phyloP scores from a whole-genome alignment of 2,888 invertebrate species.

The Clistopyga incitator region DNA sequence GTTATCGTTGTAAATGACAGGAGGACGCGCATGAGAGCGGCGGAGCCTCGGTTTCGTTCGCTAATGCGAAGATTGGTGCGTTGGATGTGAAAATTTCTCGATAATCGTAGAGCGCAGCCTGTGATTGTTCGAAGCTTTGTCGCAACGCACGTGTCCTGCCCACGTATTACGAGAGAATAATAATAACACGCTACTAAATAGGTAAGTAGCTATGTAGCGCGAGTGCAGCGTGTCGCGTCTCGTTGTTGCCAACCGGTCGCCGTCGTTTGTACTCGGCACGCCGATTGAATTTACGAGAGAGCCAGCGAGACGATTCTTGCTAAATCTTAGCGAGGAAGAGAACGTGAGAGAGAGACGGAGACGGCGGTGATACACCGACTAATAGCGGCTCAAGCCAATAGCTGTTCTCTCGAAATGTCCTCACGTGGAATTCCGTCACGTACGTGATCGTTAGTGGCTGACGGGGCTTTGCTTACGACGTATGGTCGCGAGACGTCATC shows the following conservation, averaged over 20 bases:
- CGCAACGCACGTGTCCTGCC: conserved; percentile 22
- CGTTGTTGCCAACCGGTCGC: conserved; percentile 8
- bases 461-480: conserved; percentile 33
- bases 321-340: conserved; percentile 17
- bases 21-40: background rate
- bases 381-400: conserved; percentile 35
- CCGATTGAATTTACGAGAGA: conserved; percentile 11
- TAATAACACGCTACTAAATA: conserved; percentile 12
- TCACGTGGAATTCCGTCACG: conserved; percentile 47
- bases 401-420: conserved; percentile 41
- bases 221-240: background rate
- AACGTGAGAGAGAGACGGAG: background rate
- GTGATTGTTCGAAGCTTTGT: background rate
- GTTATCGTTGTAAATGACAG: background rate
- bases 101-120: background rate
- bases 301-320: conserved; percentile 9
- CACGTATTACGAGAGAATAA: conserved; percentile 18
- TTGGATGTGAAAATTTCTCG: conserved; percentile 18
- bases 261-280: background rate
- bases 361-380: conserved; percentile 11
- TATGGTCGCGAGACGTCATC: conserved; percentile 53
- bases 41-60: background rate
- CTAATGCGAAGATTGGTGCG: background rate
- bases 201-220: background rate
- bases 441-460: conserved; percentile 11